A percentile compares a stretch with the other conserved stretches of the same genome.
Conservation (phyloP, 2,797 vertebrate species). For the Eurystomus glaucurus region DNA sequence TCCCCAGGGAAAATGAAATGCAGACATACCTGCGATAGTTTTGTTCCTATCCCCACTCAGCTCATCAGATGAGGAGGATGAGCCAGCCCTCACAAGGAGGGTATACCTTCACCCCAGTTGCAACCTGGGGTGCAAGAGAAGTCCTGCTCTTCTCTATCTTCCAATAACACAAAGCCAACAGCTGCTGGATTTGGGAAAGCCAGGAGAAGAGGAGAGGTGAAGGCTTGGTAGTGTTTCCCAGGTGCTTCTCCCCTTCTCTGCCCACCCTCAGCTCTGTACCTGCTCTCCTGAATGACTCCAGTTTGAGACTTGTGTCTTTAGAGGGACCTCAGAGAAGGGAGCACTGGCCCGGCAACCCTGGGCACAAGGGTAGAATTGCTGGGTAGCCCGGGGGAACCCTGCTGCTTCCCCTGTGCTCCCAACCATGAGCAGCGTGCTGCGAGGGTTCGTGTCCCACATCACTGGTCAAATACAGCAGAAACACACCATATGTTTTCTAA, state of each 20-base stretch:
- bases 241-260: background rate
- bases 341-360: background rate
- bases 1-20: background rate
- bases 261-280: background rate
- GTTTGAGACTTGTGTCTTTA: background rate
- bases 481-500: background rate
- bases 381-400: background rate
- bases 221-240: background rate
- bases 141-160: background rate
- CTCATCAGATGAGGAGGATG: background rate
- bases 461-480: background rate
- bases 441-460: accelerated
- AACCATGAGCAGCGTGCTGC: accelerated
- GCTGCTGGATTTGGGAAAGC: background rate
- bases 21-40: accelerated
- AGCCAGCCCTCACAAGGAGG: background rate
- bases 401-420: accelerated
- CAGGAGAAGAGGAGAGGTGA: background rate
- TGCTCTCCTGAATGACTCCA: background rate
- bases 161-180: background rate
- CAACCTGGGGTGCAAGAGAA: background rate
- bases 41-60: background rate
- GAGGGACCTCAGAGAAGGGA: background rate
- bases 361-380: background rate
- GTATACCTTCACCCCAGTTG: too few relatives aligned